Evolutionary conservation across 1,140 invertebrate genomes (phyloP).

Genomic region (Diprion similis): DNA sequence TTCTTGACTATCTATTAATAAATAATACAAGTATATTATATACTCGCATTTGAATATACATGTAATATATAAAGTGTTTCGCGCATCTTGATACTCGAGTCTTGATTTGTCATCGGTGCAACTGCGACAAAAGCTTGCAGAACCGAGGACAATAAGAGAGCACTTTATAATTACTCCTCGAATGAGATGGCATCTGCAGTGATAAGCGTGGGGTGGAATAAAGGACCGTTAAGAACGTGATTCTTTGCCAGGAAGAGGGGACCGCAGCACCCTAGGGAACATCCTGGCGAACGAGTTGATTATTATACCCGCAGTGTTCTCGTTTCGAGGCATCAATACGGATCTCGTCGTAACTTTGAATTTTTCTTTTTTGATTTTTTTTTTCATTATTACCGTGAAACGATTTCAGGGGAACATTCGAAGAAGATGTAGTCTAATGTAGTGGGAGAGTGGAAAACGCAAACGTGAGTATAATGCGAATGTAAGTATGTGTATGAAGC

Average conservation of each 20-base stretch:
- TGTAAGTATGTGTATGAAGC: too few relatives aligned
- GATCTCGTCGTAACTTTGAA: not conserved
- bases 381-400: not conserved
- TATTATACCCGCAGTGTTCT: not conserved
- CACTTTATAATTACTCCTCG: too few relatives aligned
- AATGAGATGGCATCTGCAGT: not conserved
- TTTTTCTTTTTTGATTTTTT: not conserved
- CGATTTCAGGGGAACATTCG: too few relatives aligned
- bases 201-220: not conserved
- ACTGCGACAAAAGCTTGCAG: too few relatives aligned
- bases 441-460: not conserved
- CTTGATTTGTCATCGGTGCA: too few relatives aligned
- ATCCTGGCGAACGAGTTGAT: not conserved
- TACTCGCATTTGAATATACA: too few relatives aligned
- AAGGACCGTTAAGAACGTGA: constrained; percentile 4
- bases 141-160: too few relatives aligned
- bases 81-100: too few relatives aligned
- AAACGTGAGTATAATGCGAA: too few relatives aligned
- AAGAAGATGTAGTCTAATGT: not conserved
- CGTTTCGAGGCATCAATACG: not conserved
- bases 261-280: not conserved
- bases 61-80: too few relatives aligned
- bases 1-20: too few relatives aligned
- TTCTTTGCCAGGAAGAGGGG: not conserved
- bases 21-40: too few relatives aligned